A percentile compares a stretch with the other conserved stretches of the same genome.
These are phyloP conservation scores for Holothuria leucospilota DNA, from an alignment of 53 echinoderm and acorn worm species.

Conservation along the genomic window DNA sequence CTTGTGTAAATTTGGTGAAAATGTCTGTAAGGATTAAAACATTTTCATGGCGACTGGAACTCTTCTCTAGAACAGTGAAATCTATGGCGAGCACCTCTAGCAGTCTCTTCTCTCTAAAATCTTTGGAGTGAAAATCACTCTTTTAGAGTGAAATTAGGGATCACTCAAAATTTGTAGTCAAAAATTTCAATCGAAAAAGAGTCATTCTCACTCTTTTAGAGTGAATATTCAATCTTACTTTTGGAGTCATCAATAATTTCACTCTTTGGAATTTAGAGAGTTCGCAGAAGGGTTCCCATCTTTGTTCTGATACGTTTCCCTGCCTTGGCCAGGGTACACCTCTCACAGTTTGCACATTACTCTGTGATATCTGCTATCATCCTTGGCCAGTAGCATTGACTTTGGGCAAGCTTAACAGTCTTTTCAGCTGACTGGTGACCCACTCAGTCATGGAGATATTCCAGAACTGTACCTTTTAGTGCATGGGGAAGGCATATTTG, in stretches of 20 bases:
- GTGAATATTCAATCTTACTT: no score
- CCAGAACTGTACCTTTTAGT: constrained; percentile 53
- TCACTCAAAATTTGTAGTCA: no score
- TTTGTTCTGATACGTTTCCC: constrained; percentile 33
- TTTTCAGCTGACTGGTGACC: constrained; percentile 69
- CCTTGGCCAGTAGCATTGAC: constrained; percentile 63
- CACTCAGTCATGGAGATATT: constrained; percentile 56
- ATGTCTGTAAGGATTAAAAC: constrained; percentile 71
- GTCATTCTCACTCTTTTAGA: no score
- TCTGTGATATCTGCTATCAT: constrained; percentile 56
- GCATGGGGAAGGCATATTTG: constrained; percentile 69
- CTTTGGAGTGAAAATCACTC: no score
- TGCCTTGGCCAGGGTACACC: constrained; percentile 67
- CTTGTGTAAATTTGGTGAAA: constrained; percentile 75
- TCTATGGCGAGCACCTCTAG: constrained; percentile 73
- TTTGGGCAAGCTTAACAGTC: constrained; percentile 48
- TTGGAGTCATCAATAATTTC: no score
- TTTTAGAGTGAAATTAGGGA: no score
- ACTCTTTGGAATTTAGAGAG: no score
- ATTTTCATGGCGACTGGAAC: constrained; percentile 57
- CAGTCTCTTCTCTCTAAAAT: constrained; percentile 36
- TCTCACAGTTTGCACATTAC: constrained; percentile 54
- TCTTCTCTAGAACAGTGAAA: constrained; percentile 65
- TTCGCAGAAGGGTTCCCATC: constrained; percentile 49
- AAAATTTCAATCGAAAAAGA: no score